Evolutionary conservation across 2,888 invertebrate genomes (phyloP).

Genomic region (Melinopterus prodromus): DNA sequence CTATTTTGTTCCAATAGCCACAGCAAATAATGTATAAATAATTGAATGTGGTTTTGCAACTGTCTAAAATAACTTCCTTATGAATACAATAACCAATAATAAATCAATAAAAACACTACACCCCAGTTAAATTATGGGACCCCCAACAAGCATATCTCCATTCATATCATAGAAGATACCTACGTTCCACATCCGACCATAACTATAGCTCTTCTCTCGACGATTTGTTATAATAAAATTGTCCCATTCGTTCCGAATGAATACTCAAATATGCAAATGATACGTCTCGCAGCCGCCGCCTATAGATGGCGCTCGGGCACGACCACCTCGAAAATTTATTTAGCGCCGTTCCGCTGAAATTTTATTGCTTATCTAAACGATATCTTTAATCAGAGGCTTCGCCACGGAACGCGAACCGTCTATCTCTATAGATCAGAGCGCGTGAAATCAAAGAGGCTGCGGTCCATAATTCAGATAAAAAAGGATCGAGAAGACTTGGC

Average conservation of each 20-base stretch:
- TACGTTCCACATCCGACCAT: background rate
- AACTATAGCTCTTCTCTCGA: background rate
- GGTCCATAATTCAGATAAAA: background rate
- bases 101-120: background rate
- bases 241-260: background rate
- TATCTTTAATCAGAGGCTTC: background rate
- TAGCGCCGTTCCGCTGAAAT: background rate
- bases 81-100: background rate
- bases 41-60: too few relatives aligned
- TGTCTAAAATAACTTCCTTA: too few relatives aligned
- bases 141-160: background rate
- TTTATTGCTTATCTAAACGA: constrained; percentile 4
- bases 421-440: background rate
- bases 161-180: background rate
- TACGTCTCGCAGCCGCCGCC: background rate
- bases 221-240: background rate
- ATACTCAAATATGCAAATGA: background rate
- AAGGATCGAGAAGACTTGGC: background rate
- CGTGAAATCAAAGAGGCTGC: background rate
- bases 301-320: background rate
- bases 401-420: background rate
- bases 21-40: too few relatives aligned
- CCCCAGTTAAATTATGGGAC: background rate
- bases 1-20: too few relatives aligned
- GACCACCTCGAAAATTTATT: background rate